Percentiles rank a stretch among this genome's conserved stretches.
Conservation (phyloP, 2,113 vertebrate genomes). For the Phalacrocorax pelagicus region DNA sequence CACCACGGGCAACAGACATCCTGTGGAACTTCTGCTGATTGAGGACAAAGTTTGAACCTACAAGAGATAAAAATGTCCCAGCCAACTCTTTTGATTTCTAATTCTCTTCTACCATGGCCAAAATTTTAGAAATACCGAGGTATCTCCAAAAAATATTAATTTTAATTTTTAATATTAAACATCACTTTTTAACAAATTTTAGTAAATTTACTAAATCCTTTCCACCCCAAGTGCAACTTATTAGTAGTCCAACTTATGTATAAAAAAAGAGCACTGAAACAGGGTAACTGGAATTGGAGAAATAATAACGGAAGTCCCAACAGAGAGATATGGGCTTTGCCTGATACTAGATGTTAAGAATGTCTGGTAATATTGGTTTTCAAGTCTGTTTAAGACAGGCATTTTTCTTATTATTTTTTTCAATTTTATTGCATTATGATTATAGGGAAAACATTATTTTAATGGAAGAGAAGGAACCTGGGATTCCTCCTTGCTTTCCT, state of each 20-base stretch:
- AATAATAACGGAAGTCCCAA: background rate
- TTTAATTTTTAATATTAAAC: background rate
- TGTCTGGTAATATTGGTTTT: accelerated
- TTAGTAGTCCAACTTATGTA: background rate
- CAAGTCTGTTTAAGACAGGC: background rate
- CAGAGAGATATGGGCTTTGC: background rate
- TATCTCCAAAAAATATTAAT: background rate
- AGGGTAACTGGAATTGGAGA: background rate
- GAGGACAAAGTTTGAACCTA: background rate
- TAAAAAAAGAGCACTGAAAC: background rate
- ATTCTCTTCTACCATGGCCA: background rate
- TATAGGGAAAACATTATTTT: background rate
- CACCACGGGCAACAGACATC: background rate
- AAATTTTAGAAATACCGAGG: background rate
- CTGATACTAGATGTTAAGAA: background rate
- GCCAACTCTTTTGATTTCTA: background rate
- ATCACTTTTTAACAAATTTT: background rate
- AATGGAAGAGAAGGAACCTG: background rate
- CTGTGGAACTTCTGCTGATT: background rate
- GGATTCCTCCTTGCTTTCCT: background rate
- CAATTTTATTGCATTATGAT: background rate
- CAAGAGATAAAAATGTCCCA: background rate
- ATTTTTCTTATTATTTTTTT: background rate
- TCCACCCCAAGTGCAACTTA: background rate
- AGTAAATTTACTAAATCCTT: background rate